Evolutionary conservation across 2,797 vertebrate species (phyloP).

Genomic region (Staurois parvus): DNA sequence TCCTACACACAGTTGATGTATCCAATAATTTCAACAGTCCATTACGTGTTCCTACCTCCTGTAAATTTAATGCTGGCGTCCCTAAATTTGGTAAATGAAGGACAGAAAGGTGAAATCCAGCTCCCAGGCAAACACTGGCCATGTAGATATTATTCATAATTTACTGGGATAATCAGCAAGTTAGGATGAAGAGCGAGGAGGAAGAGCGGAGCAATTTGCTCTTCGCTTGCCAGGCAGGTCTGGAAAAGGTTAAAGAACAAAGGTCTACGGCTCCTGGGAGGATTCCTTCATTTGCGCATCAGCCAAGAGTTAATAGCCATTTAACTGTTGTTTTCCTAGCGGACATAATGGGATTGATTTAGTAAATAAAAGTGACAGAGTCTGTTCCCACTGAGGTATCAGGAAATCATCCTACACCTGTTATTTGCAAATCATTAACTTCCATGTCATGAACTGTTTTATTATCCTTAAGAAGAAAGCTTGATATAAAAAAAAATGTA

Average conservation of each 20-base stretch:
- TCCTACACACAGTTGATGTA: no score
- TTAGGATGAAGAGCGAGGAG: constrained; percentile 64
- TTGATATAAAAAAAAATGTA: no score
- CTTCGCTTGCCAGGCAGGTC: constrained; percentile 70
- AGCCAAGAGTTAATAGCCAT: constrained; percentile 82
- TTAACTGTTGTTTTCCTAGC: constrained; percentile 82
- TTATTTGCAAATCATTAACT: constrained; percentile 80
- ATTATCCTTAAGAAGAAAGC: constrained; percentile 56
- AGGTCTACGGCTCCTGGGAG: constrained; percentile 80
- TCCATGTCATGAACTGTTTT: constrained; percentile 77
- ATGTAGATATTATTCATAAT: constrained; percentile 44
- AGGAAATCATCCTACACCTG: constrained; percentile 79
- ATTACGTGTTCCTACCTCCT: no score
- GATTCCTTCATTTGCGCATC: constrained; percentile 83
- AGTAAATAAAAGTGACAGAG: constrained; percentile 85
- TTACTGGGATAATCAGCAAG: constrained; percentile 46
- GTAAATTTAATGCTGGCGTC: no score
- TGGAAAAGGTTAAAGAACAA: constrained; percentile 77
- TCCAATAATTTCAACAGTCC: no score
- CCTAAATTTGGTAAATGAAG: constrained; percentile 20
- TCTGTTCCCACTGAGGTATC: constrained; percentile 74
- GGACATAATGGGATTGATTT: constrained; percentile 85
- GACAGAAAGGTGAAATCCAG: constrained; percentile 30
- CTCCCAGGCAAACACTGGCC: constrained; percentile 11
- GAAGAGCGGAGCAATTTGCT: constrained; percentile 74